These are phyloP conservation scores for Heliopora coerulea DNA, from an alignment of 92 coral and sea anemone genomes.

Conservation along the genomic window DNA sequence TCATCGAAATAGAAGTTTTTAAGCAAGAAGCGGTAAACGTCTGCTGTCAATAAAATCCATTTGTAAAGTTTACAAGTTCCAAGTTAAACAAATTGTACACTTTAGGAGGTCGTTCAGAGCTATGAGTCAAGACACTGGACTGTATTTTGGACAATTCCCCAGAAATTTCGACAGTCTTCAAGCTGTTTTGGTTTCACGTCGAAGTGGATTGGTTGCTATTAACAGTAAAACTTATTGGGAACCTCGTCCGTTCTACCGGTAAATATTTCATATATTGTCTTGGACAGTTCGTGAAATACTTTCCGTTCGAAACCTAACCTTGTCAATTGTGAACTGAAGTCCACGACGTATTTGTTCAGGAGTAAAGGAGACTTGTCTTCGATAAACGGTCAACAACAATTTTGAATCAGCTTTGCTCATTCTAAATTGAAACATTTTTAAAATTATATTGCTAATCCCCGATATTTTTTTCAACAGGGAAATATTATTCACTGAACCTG, in stretches of 20 bases:
- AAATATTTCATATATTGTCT: neutral
- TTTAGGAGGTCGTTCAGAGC: neutral
- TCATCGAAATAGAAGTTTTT: neutral
- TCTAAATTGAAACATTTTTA: too few relatives aligned
- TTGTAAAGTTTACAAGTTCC: too few relatives aligned
- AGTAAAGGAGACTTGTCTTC: too few relatives aligned
- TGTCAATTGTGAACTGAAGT: too few relatives aligned
- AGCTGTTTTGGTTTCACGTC: conserved; percentile 60
- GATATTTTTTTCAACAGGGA: conserved; percentile 60
- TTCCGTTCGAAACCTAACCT: too few relatives aligned
- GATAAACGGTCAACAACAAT: too few relatives aligned
- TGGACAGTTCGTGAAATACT: neutral
- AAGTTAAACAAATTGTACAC: too few relatives aligned
- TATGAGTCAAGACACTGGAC: conserved; percentile 49
- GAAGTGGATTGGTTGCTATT: conserved; percentile 33
- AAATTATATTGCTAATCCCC: too few relatives aligned
- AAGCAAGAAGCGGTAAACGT: too few relatives aligned
- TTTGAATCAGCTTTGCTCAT: too few relatives aligned
- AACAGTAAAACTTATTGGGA: neutral
- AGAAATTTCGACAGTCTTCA: conserved; percentile 59
- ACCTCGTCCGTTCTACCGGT: conserved; percentile 23
- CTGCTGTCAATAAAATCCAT: too few relatives aligned
- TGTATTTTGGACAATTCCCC: conserved; percentile 81
- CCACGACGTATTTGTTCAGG: too few relatives aligned
- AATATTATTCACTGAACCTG: conserved; percentile 83